Base-by-base conservation (phyloP, 2,113 vertebrate species). In the Machaerirhynchus nigripectus region DNA sequence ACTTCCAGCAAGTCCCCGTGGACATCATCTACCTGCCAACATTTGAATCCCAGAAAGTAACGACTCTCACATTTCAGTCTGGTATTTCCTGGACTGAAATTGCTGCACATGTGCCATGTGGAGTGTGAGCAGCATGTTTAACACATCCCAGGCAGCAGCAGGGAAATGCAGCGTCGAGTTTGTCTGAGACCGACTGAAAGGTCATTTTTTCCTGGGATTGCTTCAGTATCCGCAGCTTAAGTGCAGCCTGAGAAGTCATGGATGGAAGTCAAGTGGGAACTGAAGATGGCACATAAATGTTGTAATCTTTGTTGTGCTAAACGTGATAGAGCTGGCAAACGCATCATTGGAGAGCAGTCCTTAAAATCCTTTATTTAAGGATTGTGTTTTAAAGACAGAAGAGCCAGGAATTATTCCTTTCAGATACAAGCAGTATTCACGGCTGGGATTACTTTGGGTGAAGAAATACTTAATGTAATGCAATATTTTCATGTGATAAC, bases 41-140 rank as follows among this genome's bases (percentile, higher is more conserved):
- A 67, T 74, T 5, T 11, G 64, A 67, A 78, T 92, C 89, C 78
- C 80, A 52, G 84, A 74, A 90, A 84, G 80, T 13, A 96, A 91
- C 12, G 63, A 55, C 84, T 91, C 94, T 93, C 87, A 91, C 93
- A 93, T 95, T 94, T 90, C 95, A 89, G 93, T 96, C 92, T 94
- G 95, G 92, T 93, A 95, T 94, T 96, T 96, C 95, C 95, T 96
- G 95, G 79, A 84, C 56, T 49, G 35, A 42, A 75, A 74, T 6
- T 49, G 73, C 96, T 90, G 93, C 91, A 44, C 55, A 3, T 87
- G 91, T 95, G 94, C 95, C 95, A 89, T 28, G 73, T 6, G 10
- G 84, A 81, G 94, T 73, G 73, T 71, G 84, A 93, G 96, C 89
- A 33, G 84, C 63, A 17, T 81, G 95, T 81, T 93, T 95, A 95